Evolutionary conservation across 2,888 invertebrate species (phyloP).

Genomic region (Hyposoter didymator): DNA sequence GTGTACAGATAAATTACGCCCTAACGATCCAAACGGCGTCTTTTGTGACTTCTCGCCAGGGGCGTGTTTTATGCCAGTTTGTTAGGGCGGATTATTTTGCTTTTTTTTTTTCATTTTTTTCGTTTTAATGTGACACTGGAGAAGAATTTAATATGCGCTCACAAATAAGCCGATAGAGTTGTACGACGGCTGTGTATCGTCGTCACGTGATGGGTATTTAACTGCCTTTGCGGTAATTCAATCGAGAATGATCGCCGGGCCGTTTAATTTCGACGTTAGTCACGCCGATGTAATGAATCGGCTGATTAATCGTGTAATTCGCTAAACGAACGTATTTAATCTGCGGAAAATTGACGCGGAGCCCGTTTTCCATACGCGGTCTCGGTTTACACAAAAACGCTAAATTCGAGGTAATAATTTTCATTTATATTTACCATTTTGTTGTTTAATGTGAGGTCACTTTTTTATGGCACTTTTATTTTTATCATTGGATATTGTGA

Average conservation of each 20-base stretch:
- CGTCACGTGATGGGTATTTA: conserved; percentile 14
- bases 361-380: neutral
- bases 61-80: conserved; percentile 69
- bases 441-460: neutral
- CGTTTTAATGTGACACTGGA: conserved; percentile 59
- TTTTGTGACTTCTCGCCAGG: conserved; percentile 68
- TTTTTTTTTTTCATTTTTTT: conserved; percentile 13
- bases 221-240: conserved; percentile 33
- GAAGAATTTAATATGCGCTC: conserved; percentile 60
- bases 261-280: conserved; percentile 38
- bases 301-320: conserved; percentile 26
- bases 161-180: conserved; percentile 67
- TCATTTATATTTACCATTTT: neutral
- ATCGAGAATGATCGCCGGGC: conserved; percentile 34
- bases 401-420: neutral
- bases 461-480: neutral
- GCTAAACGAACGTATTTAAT: conserved; percentile 10
- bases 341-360: neutral
- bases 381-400: neutral
- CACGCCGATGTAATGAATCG: conserved; percentile 16
- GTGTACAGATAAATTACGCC: conserved; percentile 73
- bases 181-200: conserved; percentile 26
- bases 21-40: conserved; percentile 70
- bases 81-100: conserved; percentile 71
- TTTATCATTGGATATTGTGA: neutral